Conservation (phyloP, 2,888 invertebrate species). For the Meiosimyza decipiens region DNA sequence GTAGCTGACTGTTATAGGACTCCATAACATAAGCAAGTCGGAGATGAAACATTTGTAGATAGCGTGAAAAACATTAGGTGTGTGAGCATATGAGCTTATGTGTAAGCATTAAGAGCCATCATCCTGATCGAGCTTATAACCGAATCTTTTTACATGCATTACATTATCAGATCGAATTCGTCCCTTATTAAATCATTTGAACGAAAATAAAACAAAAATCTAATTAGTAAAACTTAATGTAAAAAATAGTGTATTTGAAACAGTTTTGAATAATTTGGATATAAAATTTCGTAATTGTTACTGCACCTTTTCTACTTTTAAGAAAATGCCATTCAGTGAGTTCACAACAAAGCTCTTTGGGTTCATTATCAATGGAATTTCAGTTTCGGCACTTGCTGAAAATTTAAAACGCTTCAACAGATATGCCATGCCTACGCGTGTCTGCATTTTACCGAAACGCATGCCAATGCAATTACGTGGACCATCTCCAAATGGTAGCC, state of each 20-base stretch:
- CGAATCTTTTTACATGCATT: too few species aligned
- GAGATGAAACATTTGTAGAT: too few species aligned
- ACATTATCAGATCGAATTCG: too few species aligned
- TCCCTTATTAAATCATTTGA: too few species aligned
- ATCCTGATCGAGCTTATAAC: too few species aligned
- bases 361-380: background rate
- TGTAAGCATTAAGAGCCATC: too few species aligned
- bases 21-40: too few species aligned
- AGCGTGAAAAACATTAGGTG: too few species aligned
- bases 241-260: conserved; percentile 3
- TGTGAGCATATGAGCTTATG: too few species aligned
- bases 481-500: conserved; percentile 61
- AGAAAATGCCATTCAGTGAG: conserved; percentile 44
- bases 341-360: too few species aligned
- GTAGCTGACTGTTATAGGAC: too few species aligned
- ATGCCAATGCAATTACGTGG: conserved; percentile 61
- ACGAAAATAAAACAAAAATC: background rate
- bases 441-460: conserved; percentile 61
- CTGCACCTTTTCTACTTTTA: conserved; percentile 43
- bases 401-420: conserved; percentile 55
- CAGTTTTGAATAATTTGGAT: background rate
- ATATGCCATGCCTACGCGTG: conserved; percentile 53
- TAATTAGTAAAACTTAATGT: background rate
- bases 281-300: background rate
- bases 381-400: conserved; percentile 42